phyloP scores from a whole-genome alignment of 2,113 vertebrate genomes.

The Hypocryptadius cinnamomeus region DNA sequence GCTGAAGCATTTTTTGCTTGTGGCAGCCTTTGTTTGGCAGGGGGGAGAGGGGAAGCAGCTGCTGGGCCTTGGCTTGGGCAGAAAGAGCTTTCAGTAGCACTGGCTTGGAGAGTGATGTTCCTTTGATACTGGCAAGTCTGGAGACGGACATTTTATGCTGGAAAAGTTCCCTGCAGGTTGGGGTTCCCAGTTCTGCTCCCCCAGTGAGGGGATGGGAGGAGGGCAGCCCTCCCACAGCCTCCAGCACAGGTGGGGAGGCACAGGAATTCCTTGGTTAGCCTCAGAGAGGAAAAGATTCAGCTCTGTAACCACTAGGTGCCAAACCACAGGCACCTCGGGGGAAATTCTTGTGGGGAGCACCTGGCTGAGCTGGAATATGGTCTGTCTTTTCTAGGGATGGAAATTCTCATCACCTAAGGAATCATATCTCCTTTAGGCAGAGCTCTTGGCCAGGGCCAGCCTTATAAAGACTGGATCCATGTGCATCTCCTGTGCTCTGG shows the following conservation, averaged over 20 bases:
- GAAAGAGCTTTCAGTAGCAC: background rate
- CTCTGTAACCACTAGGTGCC: background rate
- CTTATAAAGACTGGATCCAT: background rate
- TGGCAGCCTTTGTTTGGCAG: constrained; percentile 17
- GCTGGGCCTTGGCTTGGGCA: background rate
- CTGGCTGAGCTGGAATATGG: background rate
- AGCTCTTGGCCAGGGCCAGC: background rate
- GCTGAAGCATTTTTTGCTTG: background rate
- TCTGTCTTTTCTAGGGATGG: background rate
- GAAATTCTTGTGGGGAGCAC: background rate
- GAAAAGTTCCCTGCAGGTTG: background rate
- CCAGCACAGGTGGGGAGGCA: background rate
- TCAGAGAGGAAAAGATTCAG: constrained; percentile 6
- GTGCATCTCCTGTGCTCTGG: background rate
- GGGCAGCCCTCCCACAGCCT: background rate
- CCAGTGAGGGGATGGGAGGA: background rate
- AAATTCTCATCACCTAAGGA: background rate
- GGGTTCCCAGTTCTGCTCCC: background rate
- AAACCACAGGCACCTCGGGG: background rate
- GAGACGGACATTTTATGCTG: background rate
- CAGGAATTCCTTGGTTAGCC: background rate
- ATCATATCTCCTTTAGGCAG: background rate
- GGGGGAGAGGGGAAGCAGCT: constrained; percentile 15
- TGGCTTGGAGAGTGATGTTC: background rate
- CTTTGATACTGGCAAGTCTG: background rate